Base-by-base conservation (phyloP, 1,140 invertebrate genomes). In the Bombus polaris region DNA sequence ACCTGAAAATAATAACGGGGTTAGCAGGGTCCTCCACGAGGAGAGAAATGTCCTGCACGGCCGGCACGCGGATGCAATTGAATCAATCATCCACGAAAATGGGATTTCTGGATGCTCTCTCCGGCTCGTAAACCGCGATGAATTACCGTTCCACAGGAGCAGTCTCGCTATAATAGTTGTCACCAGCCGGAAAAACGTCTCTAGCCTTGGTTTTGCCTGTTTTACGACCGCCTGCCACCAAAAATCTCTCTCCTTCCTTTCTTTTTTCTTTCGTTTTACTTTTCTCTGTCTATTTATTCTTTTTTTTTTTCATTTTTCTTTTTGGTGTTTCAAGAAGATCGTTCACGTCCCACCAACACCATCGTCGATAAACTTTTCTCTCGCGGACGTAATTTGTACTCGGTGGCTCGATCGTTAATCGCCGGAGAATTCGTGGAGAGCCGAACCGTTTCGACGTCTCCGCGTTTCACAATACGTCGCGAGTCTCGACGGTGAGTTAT, bases 1-100 rank as follows among this genome's bases (percentile, higher is more conserved):
- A 84, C 81, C 89, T 87, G 91, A 89, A 94, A 94, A 94, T 95
- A 94, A 95, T 94, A 94, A 94, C 92, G 92, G 92, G 93, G 93
- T 93, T 94, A 93, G 88, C 93, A 89, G 91, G 92, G 91, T 90
- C 92, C 92, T 88, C 88, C 85, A 89, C 88, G 62, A 80, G 82
- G 65, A 66, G 66, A 88, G 82, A 80, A 86, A 88, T 86, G 89
- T 82, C 65, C 83, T 39, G 89, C 82, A 74, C 83, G 78, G 74
- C 72, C 84, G 82, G 84, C 91, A 90, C 89, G 86, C 84, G 87
- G 85, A 83, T 86, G 85, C 91, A 91, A 92, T 91, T 91, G 90
- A 90, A 90, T 91, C 90, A 89, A 91, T 91, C 90, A 91, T 91
- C 78, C 85, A 35, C 76, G 87, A 88, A 87, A 90, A 90, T 80